Base-by-base conservation (phyloP, 2,797 vertebrate species). In the Acestrorhynchus altus region DNA sequence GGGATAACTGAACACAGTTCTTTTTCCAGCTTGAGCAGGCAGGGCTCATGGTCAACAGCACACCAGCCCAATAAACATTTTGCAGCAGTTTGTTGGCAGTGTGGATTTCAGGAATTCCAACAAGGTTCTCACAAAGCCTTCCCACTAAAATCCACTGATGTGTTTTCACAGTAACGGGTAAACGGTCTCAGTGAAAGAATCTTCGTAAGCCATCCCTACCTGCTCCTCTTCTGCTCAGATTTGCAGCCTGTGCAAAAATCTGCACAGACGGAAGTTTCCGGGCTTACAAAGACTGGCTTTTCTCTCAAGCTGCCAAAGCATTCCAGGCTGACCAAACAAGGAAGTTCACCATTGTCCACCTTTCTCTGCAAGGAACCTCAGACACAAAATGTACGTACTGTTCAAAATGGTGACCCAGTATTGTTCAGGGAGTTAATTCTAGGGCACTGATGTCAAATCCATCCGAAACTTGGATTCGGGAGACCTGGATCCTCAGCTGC, bases 331-430 rank as follows among this genome's bases (percentile, higher is more conserved):
- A 82, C 85, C 84, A 85, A 86, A 91, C 87, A 89, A 89, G 92
- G 90, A 93, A 92, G 87, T 88, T 81, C 82, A 83, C 86, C 81
- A 92, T 92, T 93, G 92, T 93, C 85, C 83, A 85, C 84, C 87
- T 89, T 88, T 87, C 79, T 86, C 84, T 74, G 70, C 81, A 86
- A 90, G 88, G 74, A 91, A 89, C 83, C 81, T 78, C 10, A 80
- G 88, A 87, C 85, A 92, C 89, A 90, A 86, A 90, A 89, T 87
- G 81, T 76, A 49, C 76, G 84, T 83, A 83, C 80, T 85, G 60
- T 20, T 66, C 85, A 81, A 88, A 86, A 86, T 83, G 57, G 72
- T 59, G 81, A 79, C 80, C 80, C 69, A 81, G 59, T 85, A 83
- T 78, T 35, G 77, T 49, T 51, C 59, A 74, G 80, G 35, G 42